Conservation (phyloP, 2,888 invertebrate species). For the Herminia tarsipennalis region DNA sequence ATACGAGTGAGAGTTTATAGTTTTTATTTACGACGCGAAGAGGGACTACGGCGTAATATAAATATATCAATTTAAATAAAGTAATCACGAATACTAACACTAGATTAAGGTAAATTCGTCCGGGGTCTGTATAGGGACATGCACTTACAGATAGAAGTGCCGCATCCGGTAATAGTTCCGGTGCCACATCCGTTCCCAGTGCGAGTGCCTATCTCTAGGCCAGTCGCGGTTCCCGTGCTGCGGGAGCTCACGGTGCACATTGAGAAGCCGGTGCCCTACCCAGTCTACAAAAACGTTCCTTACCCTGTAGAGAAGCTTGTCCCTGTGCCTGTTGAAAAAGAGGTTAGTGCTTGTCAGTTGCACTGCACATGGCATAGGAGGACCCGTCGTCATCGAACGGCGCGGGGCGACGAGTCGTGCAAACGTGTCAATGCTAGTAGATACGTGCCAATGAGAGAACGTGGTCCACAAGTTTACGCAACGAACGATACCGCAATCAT, state of each 20-base stretch:
- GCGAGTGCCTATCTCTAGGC: slow-evolving; percentile 89
- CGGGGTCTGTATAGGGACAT: slow-evolving; percentile 42
- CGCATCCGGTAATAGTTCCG: slow-evolving; percentile 90
- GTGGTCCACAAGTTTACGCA: slow-evolving; percentile 27
- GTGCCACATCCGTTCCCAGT: slow-evolving; percentile 92
- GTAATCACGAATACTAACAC: no score
- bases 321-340: slow-evolving; percentile 90
- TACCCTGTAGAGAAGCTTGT: slow-evolving; percentile 91
- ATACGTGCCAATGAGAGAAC: slow-evolving; percentile 23
- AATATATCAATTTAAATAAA: no score
- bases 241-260: slow-evolving; percentile 85
- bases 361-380: slow-evolving; percentile 4
- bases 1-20: no score
- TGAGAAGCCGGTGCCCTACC: slow-evolving; percentile 88
- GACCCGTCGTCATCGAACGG: neutral
- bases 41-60: no score
- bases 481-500: slow-evolving; percentile 22
- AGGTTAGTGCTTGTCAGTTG: slow-evolving; percentile 73
- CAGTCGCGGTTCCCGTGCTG: slow-evolving; percentile 89
- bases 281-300: slow-evolving; percentile 89
- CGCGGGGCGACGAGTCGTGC: neutral
- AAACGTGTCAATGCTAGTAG: slow-evolving; percentile 17
- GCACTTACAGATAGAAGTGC: slow-evolving; percentile 88
- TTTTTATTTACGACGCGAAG: no score
- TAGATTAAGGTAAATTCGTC: neutral